phyloP scores from a whole-genome alignment of 2,113 vertebrate genomes.

The Turdus rufiventris region DNA sequence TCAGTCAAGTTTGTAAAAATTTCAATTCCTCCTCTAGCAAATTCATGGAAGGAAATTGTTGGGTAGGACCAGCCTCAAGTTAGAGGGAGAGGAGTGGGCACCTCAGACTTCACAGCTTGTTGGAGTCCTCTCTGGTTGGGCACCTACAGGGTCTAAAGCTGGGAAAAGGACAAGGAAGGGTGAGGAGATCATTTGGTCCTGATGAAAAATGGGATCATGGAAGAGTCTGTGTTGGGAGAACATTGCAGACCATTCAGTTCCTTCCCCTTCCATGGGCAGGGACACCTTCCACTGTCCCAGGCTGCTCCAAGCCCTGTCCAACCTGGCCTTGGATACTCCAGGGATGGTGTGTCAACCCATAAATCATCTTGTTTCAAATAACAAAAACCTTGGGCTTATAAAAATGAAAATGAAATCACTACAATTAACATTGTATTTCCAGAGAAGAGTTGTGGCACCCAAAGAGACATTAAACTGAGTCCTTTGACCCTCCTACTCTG shows the following conservation, averaged over 20 bases:
- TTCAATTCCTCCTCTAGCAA: neutral
- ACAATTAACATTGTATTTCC: neutral
- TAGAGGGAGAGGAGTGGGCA: neutral
- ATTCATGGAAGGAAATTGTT: neutral
- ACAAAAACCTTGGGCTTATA: neutral
- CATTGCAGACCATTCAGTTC: neutral
- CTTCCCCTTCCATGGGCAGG: neutral
- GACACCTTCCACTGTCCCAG: neutral
- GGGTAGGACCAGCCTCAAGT: accelerated
- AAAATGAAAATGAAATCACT: neutral
- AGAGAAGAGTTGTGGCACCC: neutral
- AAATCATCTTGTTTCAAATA: neutral
- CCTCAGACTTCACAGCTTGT: neutral
- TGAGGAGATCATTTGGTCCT: neutral
- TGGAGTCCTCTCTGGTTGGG: neutral
- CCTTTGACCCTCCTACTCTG: neutral
- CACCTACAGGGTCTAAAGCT: neutral
- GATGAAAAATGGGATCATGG: neutral
- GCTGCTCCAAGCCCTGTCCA: neutral
- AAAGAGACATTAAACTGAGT: neutral
- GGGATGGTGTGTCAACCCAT: neutral
- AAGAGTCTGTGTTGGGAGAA: neutral
- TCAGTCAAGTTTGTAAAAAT: neutral
- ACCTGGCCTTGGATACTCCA: neutral
- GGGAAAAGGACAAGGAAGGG: neutral